Evolutionary conservation across 1,140 invertebrate species (phyloP).

Genomic region (Solenopsis invicta): DNA sequence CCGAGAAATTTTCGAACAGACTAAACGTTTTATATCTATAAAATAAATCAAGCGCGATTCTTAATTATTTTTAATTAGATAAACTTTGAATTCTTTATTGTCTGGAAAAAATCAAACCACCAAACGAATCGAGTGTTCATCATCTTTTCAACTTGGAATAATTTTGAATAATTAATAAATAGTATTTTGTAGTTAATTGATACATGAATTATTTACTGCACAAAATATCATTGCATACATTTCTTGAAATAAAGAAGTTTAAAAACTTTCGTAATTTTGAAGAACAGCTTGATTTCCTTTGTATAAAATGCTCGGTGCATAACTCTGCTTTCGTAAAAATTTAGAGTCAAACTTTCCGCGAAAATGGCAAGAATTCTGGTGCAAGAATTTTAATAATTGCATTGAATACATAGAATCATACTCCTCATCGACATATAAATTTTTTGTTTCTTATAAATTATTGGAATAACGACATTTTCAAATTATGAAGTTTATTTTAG

Average conservation of each 20-base stretch:
- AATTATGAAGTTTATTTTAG: not conserved
- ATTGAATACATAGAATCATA: not conserved
- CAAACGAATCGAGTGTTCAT: not conserved
- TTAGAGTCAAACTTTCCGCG: slow-evolving; percentile 4
- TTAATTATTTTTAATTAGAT: slow-evolving; percentile 10
- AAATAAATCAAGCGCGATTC: not conserved
- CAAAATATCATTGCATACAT: not conserved
- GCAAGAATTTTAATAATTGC: not conserved
- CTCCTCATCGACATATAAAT: not conserved
- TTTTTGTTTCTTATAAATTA: not conserved
- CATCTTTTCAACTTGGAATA: not conserved
- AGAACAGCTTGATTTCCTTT: not conserved
- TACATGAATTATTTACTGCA: not conserved
- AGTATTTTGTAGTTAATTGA: not conserved
- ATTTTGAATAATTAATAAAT: not conserved
- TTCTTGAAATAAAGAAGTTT: not conserved
- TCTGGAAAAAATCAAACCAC: not conserved
- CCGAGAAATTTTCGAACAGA: not conserved
- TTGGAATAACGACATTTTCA: not conserved
- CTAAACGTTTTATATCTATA: not conserved
- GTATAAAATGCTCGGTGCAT: not conserved
- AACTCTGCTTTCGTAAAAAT: slow-evolving; percentile 25
- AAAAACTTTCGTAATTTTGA: slow-evolving; percentile 10
- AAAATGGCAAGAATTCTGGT: not conserved
- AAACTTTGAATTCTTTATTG: not conserved